Evolutionary conservation across 30 jellyfish, hydroid and myxozoan genomes (phyloP).

Genomic region (Hydractinia symbiolongicarpus): DNA sequence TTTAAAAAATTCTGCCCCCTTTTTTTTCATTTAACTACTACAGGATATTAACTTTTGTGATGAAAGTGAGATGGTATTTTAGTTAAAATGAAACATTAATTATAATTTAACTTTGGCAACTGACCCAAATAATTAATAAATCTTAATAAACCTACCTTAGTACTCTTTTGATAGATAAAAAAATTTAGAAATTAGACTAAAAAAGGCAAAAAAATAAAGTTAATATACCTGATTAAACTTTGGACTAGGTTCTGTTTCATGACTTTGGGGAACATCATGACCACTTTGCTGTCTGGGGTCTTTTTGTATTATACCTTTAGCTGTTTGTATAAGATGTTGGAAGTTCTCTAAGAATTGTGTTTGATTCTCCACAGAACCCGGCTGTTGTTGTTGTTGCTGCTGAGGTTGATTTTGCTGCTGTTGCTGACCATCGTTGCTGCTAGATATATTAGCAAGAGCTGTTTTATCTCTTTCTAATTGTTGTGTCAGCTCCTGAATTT

Average conservation of each 20-base stretch:
- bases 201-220: background rate
- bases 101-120: no score
- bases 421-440: background rate
- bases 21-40: no score
- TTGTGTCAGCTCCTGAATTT: conserved; percentile 18
- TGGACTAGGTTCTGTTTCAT: conserved; percentile 1
- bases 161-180: no score
- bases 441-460: background rate
- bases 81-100: no score
- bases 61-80: no score
- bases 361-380: conserved; percentile 6
- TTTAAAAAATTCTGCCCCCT: no score
- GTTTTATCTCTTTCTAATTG: conserved; percentile 26
- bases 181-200: no score
- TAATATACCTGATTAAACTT: conserved; percentile 8
- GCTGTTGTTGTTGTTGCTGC: background rate
- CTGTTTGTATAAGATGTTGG: conserved; percentile 29
- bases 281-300: conserved; percentile 28
- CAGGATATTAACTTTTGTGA: no score
- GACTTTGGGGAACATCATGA: no score
- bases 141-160: no score
- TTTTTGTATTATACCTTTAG: conserved; percentile 29
- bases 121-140: no score
- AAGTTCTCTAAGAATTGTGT: conserved; percentile 32
- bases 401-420: background rate